Evolutionary conservation across 2,888 invertebrate genomes (phyloP).

Genomic region (Muscina levida): DNA sequence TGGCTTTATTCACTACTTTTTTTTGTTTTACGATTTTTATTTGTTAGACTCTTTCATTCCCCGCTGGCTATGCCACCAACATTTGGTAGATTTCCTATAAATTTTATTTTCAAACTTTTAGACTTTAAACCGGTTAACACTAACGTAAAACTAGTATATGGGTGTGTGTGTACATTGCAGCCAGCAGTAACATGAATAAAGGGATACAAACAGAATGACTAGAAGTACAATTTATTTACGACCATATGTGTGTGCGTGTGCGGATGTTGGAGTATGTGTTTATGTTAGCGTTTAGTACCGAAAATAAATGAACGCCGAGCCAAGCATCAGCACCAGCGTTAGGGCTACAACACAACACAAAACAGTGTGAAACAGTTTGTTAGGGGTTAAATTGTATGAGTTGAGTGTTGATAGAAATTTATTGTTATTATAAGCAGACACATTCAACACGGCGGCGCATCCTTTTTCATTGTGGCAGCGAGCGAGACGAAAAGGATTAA

Average conservation of each 20-base stretch:
- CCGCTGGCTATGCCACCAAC: no score
- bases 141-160: no score
- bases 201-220: no score
- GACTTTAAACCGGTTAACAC: no score
- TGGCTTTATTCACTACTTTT: no score
- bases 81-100: no score
- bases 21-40: no score
- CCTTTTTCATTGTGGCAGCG: not conserved
- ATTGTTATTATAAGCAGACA: constrained; percentile 61
- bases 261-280: not conserved
- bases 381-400: constrained; percentile 49
- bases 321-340: no score
- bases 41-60: no score
- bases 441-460: not conserved
- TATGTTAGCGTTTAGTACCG: constrained; percentile 10
- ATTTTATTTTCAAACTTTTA: no score
- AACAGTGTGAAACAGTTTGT: not conserved
- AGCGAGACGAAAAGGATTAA: constrained; percentile 40
- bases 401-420: constrained; percentile 65
- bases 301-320: not conserved
- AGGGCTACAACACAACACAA: not conserved
- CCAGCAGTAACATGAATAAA: no score
- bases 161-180: no score
- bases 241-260: not conserved
- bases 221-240: constrained; percentile 21